Evolutionary conservation across 2,888 invertebrate genomes (phyloP), one percentile per base, ranked within the genome.

Genomic region (Drymonia ruficornis): DNA sequence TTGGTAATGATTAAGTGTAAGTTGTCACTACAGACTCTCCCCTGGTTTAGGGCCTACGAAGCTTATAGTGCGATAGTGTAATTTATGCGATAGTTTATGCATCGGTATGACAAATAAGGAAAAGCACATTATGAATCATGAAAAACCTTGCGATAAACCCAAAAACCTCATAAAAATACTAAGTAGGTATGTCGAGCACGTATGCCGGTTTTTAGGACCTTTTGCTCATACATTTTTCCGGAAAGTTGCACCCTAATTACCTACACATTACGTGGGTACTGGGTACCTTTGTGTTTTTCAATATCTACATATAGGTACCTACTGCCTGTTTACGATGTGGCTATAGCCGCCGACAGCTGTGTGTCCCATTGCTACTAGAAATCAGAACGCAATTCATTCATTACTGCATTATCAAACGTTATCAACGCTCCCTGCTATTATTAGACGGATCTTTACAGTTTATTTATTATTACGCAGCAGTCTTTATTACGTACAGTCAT

Each of bases 331-430:
- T 31, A 31, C 34, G 36, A 36, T 36, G n/a, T 36, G 36, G 5
- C n/a, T 31, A n/a, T n/a, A 31, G 31, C 6, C 11, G 31, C 31
- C 12, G 31, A 31, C 45, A 28, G 34, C 3, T 6, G 23, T 23
- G 53, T 47, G 49, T 57, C 51, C 42, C 50, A 59, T 56, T 57
- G 53, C 54, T 57, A 47, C 42, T 48, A 49, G 57, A 55, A 60
- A 66, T 56, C 56, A 49, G 54, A 52, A 34, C 49, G 47, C 43
- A 50, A 46, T 53, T 60, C 57, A 64, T 61, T 59, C 56, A 67
- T n/a, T 47, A 44, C 48, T 11, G n/a, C 49, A 36, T 43, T 63
- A 63, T 66, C 55, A 53, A 43, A 36, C 11, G 57, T 65, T 70
- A 65, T 68, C 61, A 52, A 19, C 13, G 19, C 19, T 43, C 13